A percentile compares a stretch with the other conserved stretches of the same genome.
Conservation (phyloP, 1,140 invertebrate species). For the Neomicropteryx cornuta region DNA sequence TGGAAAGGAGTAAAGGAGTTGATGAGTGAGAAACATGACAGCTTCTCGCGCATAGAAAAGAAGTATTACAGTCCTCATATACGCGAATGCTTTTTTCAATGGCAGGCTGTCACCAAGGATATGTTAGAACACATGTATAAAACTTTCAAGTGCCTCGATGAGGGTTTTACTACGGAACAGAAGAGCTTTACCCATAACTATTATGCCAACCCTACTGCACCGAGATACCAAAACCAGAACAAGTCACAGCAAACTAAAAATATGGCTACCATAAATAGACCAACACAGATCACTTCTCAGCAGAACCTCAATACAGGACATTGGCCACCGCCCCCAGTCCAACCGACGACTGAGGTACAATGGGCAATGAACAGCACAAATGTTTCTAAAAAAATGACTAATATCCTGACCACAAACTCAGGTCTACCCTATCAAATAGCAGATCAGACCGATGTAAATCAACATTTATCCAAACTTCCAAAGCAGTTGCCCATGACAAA, state of each 20-base stretch:
- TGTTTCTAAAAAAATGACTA: too few relatives aligned
- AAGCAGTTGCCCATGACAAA: too few relatives aligned
- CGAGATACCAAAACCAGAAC: slow-evolving; percentile 30
- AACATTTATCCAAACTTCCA: too few relatives aligned
- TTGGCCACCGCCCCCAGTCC: too few relatives aligned
- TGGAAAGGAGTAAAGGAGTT: slow-evolving; percentile 44
- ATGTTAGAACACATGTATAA: slow-evolving; percentile 37
- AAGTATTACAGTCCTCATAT: slow-evolving; percentile 40
- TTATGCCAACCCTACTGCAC: slow-evolving; percentile 30
- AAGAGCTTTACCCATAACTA: slow-evolving; percentile 38
- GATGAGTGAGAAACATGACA: slow-evolving; percentile 36
- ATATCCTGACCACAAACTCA: too few relatives aligned
- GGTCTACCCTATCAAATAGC: too few relatives aligned
- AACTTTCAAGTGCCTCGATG: slow-evolving; percentile 35
- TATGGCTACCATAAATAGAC: too few relatives aligned
- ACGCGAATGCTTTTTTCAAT: slow-evolving; percentile 36
- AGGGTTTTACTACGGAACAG: slow-evolving; percentile 36
- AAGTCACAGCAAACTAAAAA: slow-evolving; percentile 28
- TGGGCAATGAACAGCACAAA: too few relatives aligned
- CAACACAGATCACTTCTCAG: too few relatives aligned
- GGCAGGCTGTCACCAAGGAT: slow-evolving; percentile 37
- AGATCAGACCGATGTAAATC: too few relatives aligned
- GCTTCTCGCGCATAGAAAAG: slow-evolving; percentile 37
- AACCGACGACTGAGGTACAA: too few relatives aligned
- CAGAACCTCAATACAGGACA: slow-evolving; percentile 28